Conservation (phyloP, 1,140 invertebrate species). For the Tetraneura akinire region DNA sequence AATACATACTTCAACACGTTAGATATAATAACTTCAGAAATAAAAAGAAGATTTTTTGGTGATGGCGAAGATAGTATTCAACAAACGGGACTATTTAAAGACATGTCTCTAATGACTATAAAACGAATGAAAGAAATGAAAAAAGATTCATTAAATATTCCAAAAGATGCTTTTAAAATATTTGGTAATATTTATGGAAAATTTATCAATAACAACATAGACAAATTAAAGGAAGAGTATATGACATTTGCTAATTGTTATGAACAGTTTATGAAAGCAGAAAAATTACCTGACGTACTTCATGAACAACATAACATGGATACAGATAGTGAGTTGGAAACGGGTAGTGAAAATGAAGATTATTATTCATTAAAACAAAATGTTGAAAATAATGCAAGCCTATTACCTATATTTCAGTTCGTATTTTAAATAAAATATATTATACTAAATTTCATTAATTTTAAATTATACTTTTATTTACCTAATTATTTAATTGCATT, state of each 20-base stretch:
- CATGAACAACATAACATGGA: not conserved
- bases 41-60: conserved; percentile 10
- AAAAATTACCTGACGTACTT: not conserved
- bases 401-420: not conserved
- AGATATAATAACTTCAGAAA: not conserved
- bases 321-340: not conserved
- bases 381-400: not conserved
- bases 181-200: conserved; percentile 5
- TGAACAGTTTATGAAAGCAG: not conserved
- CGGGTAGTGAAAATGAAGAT: too few species aligned
- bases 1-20: not conserved
- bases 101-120: not conserved
- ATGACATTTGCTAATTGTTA: not conserved
- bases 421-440: not conserved
- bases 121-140: not conserved
- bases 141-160: not conserved
- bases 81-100: not conserved
- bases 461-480: too few species aligned
- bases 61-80: not conserved
- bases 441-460: not conserved
- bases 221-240: not conserved
- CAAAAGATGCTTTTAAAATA: not conserved
- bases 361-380: not conserved
- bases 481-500: too few species aligned
- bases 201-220: not conserved